phyloP scores from a whole-genome alignment of 2,888 invertebrate genomes.

The Eupithecia subfuscata region DNA sequence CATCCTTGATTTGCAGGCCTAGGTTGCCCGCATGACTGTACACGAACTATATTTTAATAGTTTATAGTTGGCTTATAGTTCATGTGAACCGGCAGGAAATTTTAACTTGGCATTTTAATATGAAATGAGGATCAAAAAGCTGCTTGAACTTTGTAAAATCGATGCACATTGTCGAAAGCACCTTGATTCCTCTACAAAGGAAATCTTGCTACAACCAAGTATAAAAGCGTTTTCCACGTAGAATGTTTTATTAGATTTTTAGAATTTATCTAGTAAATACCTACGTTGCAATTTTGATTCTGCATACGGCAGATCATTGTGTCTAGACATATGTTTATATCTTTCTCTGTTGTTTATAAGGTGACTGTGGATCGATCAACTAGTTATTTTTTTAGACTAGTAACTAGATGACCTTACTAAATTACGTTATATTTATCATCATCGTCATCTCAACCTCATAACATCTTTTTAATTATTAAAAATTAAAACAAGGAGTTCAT shows the following conservation, averaged over 20 bases:
- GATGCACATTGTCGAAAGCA: slow-evolving; percentile 6
- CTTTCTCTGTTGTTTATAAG: neutral
- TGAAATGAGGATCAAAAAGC: slow-evolving; percentile 27
- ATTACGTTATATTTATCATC: no score
- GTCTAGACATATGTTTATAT: neutral
- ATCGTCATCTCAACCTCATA: no score
- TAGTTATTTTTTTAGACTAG: neutral
- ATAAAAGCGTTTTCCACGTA: neutral
- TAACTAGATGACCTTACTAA: no score
- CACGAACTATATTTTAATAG: slow-evolving; percentile 58
- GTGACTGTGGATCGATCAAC: neutral
- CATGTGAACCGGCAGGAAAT: slow-evolving; percentile 36
- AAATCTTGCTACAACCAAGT: slow-evolving; percentile 8
- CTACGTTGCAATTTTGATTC: neutral
- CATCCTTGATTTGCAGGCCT: slow-evolving; percentile 47
- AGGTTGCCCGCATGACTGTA: slow-evolving; percentile 48
- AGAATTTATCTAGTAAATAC: neutral
- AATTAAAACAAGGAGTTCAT: neutral
- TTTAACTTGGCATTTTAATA: slow-evolving; percentile 38
- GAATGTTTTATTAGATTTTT: slow-evolving; percentile 9
- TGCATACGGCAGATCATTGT: neutral
- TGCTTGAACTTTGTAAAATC: slow-evolving; percentile 24
- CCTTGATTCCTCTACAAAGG: slow-evolving; percentile 15
- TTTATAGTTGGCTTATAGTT: slow-evolving; percentile 58
- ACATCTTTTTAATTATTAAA: no score